phyloP scores from a whole-genome alignment of 2,888 invertebrate species.

The Linyphia triangularis region DNA sequence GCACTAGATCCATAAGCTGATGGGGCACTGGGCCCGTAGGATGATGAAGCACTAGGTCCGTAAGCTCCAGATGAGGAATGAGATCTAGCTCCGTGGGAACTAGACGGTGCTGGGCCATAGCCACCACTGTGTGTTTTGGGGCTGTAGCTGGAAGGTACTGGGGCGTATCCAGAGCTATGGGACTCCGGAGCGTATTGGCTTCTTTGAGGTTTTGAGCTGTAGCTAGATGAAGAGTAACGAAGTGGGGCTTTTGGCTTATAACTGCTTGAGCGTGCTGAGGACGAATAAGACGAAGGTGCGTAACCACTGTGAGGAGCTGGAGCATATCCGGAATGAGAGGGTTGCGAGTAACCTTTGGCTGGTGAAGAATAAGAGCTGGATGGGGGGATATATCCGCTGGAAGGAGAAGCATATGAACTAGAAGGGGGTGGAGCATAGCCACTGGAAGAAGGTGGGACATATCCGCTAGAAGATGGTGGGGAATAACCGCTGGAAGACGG shows the following conservation, averaged over 20 bases:
- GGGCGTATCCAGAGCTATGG: background rate
- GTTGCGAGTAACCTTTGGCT: conserved; percentile 20
- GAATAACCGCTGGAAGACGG: conserved; percentile 14
- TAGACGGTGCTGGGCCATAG: background rate
- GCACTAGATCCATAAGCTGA: background rate
- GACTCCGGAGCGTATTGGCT: background rate
- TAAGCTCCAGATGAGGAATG: background rate
- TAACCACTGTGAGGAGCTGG: conserved; percentile 17
- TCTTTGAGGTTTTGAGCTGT: background rate
- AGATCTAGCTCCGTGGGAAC: background rate
- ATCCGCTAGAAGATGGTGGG: conserved; percentile 16
- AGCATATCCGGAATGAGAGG: conserved; percentile 34
- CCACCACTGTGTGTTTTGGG: background rate
- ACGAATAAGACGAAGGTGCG: conserved; percentile 30
- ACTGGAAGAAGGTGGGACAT: conserved; percentile 6
- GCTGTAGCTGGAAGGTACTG: conserved; percentile 2
- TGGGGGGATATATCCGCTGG: conserved; percentile 19
- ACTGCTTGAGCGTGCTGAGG: background rate
- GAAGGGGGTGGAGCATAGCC: conserved; percentile 34
- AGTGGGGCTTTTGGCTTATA: background rate
- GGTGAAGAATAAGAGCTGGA: background rate
- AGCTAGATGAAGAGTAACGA: conserved; percentile 9
- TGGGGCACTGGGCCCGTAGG: background rate
- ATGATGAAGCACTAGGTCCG: background rate
- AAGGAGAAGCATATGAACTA: background rate